These are phyloP conservation scores for Trochalopteron elliotii DNA, from an alignment of 2,113 vertebrate genomes.

Conservation along the genomic window DNA sequence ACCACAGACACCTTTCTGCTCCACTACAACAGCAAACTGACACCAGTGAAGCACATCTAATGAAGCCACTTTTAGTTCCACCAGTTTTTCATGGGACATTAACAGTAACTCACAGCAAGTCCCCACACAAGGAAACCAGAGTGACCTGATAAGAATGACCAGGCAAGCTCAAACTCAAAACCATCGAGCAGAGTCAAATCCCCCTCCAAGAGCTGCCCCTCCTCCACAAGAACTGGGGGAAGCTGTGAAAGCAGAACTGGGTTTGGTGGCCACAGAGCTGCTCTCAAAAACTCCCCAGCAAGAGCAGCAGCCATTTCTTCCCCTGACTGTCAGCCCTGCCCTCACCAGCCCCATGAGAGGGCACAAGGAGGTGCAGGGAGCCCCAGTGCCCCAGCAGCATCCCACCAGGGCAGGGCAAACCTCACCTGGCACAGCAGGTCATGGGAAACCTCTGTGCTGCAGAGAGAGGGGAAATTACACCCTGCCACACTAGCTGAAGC, in stretches of 20 bases:
- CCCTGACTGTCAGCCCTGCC: background rate
- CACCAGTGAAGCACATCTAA: background rate
- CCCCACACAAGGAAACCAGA: background rate
- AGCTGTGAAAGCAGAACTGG: constrained; percentile 19
- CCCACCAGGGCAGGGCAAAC: background rate
- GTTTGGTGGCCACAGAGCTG: background rate
- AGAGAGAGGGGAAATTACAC: background rate
- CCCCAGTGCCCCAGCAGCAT: background rate
- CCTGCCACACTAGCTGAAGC: fast-evolving
- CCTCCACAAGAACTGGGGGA: background rate
- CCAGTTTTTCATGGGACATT: background rate
- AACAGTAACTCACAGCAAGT: background rate
- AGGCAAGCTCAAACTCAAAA: background rate
- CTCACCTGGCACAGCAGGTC: fast-evolving
- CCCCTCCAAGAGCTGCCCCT: background rate
- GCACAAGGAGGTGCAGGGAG: fast-evolving
- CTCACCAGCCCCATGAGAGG: fast-evolving
- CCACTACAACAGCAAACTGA: background rate
- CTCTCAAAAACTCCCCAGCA: fast-evolving
- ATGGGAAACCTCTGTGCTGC: background rate
- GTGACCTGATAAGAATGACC: background rate
- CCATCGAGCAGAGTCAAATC: background rate
- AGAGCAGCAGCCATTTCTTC: background rate
- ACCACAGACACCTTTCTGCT: background rate
- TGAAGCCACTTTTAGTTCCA: background rate